Evolutionary conservation across 2,797 vertebrate species (phyloP), one percentile per base, ranked within the genome.

Genomic region (Garrulus glandarius): DNA sequence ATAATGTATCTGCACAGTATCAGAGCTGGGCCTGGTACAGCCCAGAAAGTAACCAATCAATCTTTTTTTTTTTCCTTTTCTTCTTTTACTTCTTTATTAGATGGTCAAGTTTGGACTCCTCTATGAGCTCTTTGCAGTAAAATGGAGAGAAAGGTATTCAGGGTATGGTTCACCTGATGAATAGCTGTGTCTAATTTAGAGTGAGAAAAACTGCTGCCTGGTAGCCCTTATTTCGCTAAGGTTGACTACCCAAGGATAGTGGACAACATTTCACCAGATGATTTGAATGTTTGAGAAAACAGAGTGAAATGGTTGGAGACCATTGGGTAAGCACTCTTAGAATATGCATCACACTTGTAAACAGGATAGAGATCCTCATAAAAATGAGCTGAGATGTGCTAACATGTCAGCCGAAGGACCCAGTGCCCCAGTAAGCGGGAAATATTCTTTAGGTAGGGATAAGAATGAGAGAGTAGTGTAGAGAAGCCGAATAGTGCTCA

Each of bases 291-390:
- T 32, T 81, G 44, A 72, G 27, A 47, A 72, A 29, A 65, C 2
- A 3, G 13, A 74, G 10, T 49, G 32, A 64, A 46, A 29, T 39
- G 1, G 21, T 12, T 75, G 76, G 15, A 52, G 3, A 46, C 8
- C 18, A 23, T 30, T 24, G 69, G 80, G 16, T 44, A 63, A 59
- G 10, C 22, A 32, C 21, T 69, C n/a, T 61, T 16, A 41, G n/a
- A 76, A 63, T 15, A 43, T 8, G 9, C 11, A 39, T 39, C 24
- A 29, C 15, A 13, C 15, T n/a, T 9, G 10, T 49, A 37, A 69
- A 63, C 0, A 0, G 9, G 4, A n/a, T 26, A n/a, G 23, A 41
- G 5, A 22, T n/a, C 23, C 14, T 55, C 23, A 5, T 19, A 47
- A 47, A 82, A 55, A 20, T 29, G 26, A 63, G 15, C 46, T 26